Evolutionary conservation across 1,140 invertebrate species (phyloP).

Genomic region (Pseudobourletiella spinata): DNA sequence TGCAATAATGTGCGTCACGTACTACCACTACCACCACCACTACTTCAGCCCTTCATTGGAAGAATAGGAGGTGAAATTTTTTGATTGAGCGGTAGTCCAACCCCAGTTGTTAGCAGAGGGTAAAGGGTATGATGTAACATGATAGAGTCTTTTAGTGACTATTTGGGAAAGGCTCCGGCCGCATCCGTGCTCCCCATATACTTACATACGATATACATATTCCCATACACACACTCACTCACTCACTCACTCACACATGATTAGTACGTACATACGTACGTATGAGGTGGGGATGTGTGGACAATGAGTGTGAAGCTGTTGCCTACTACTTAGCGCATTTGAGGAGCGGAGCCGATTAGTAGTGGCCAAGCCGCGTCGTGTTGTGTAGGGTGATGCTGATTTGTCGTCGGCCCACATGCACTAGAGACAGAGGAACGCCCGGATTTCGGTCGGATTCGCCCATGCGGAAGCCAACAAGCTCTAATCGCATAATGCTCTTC

Average conservation of each 20-base stretch:
- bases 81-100: background rate
- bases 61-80: no score
- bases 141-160: slow-evolving; percentile 3
- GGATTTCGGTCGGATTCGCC: slow-evolving; percentile 33
- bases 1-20: no score
- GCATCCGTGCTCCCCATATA: no score
- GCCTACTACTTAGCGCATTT: background rate
- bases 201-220: background rate
- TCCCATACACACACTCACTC: background rate
- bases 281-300: background rate
- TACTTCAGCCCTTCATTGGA: no score
- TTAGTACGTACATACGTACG: background rate
- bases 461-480: slow-evolving; percentile 28
- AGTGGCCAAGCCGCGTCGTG: slow-evolving; percentile 3
- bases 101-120: background rate
- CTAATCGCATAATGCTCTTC: slow-evolving; percentile 23
- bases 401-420: slow-evolving; percentile 32
- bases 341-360: background rate
- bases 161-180: no score
- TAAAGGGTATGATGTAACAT: slow-evolving; percentile 3
- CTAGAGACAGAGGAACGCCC: slow-evolving; percentile 24
- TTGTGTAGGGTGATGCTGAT: slow-evolving; percentile 25
- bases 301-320: background rate
- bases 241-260: background rate
- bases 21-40: no score